Evolutionary conservation across 2,888 invertebrate species (phyloP).

Genomic region (Synanthedon tipuliformis): DNA sequence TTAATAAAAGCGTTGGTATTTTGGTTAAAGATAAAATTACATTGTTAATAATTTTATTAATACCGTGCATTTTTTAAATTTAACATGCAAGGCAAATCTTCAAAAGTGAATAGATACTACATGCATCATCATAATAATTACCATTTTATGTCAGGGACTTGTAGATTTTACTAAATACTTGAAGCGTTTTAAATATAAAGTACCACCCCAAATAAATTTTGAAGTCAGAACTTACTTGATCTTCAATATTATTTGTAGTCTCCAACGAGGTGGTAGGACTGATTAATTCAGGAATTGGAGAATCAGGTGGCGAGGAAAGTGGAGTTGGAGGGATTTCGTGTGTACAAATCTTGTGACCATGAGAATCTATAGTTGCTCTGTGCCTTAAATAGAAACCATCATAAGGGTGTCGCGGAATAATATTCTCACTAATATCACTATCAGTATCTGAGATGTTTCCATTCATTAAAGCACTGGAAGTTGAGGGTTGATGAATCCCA

Average conservation of each 20-base stretch:
- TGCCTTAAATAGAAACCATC: conserved; percentile 62
- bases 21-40: neutral
- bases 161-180: no score
- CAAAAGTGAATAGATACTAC: neutral
- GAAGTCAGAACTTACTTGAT: conserved; percentile 40
- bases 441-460: conserved; percentile 37
- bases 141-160: neutral
- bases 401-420: conserved; percentile 59
- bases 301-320: conserved; percentile 28
- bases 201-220: neutral
- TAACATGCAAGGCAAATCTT: no score
- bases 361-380: conserved; percentile 42
- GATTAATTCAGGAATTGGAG: conserved; percentile 12
- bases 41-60: no score
- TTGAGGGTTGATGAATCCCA: neutral
- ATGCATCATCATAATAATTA: neutral
- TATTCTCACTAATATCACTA: conserved; percentile 36
- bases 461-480: conserved; percentile 17
- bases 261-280: conserved; percentile 11
- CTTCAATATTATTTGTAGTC: conserved; percentile 23
- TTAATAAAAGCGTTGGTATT: neutral
- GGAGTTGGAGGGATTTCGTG: conserved; percentile 54
- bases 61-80: no score
- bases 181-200: no score
- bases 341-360: conserved; percentile 51